Evolutionary conservation across 2,113 vertebrate species (phyloP).

Genomic region (Indri indri): DNA sequence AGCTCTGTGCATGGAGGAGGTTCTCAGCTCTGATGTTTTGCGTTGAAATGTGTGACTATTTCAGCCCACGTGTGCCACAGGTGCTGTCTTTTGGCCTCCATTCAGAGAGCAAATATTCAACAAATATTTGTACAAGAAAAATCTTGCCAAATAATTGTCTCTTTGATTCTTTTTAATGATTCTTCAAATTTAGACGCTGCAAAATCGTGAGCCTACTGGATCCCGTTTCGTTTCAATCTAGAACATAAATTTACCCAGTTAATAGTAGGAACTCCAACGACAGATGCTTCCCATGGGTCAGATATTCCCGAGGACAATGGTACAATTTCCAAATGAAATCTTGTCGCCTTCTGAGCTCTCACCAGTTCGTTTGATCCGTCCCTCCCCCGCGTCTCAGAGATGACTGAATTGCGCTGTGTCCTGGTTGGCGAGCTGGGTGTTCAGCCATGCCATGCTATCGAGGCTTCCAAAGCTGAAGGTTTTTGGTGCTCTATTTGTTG

Average conservation of each 20-base stretch:
- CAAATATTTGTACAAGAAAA: not conserved
- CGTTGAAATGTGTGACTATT: not conserved
- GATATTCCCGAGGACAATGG: accelerated
- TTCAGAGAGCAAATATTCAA: not conserved
- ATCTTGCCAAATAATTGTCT: not conserved
- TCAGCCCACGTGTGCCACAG: not conserved
- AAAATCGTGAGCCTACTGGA: accelerated
- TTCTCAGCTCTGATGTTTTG: not conserved
- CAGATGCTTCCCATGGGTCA: accelerated
- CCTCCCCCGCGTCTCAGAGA: not conserved
- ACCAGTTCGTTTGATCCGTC: accelerated
- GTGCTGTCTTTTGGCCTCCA: not conserved
- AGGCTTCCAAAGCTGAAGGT: accelerated
- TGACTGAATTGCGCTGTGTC: accelerated
- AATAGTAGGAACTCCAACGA: accelerated
- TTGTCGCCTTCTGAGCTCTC: not conserved
- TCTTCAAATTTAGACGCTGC: not conserved
- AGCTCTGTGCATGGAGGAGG: accelerated
- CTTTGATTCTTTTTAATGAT: not conserved
- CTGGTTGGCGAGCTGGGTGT: not conserved
- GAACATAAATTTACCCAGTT: not conserved
- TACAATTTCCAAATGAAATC: not conserved
- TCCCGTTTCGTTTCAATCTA: not conserved
- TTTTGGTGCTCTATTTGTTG: not conserved
- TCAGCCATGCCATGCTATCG: accelerated